Evolutionary conservation across 2,888 invertebrate genomes (phyloP).

Genomic region (Callyntrura guangdongensis): DNA sequence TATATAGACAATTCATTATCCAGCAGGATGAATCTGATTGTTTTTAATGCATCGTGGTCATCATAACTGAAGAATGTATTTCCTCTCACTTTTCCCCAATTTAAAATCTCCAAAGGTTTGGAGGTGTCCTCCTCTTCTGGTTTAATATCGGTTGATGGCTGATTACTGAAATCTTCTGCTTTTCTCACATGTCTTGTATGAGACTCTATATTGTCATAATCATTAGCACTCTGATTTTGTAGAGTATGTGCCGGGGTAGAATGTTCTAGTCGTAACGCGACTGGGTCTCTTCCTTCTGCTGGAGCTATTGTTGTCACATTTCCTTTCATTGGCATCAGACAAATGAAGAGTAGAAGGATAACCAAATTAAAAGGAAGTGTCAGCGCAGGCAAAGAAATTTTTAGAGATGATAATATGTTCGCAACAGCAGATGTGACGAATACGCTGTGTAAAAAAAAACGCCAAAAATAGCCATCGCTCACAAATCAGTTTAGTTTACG

Average conservation of each 20-base stretch:
- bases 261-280: conserved; percentile 43
- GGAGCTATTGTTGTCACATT: background rate
- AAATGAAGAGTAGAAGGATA: conserved; percentile 85
- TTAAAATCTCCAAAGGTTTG: conserved; percentile 77
- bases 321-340: conserved; percentile 83
- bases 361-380: conserved; percentile 86
- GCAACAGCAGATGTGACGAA: conserved; percentile 86
- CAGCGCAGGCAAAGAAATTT: conserved; percentile 85
- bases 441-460: conserved; percentile 85
- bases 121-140: conserved; percentile 30
- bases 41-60: too few relatives aligned
- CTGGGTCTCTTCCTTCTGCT: conserved; percentile 19
- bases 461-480: too few relatives aligned
- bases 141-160: conserved; percentile 61
- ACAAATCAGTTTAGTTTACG: too few relatives aligned
- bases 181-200: conserved; percentile 28
- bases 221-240: background rate
- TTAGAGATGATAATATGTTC: conserved; percentile 85
- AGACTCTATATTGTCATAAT: background rate
- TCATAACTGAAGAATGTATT: background rate
- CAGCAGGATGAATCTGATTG: too few relatives aligned
- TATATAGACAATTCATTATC: too few relatives aligned
- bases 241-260: too few relatives aligned
- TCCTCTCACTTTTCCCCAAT: conserved; percentile 86
- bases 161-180: conserved; percentile 55